Percentiles rank a stretch among this genome's conserved stretches.
These are phyloP conservation scores for Papilio polytes DNA, from an alignment of 1,140 invertebrate species.

Conservation along the genomic window DNA sequence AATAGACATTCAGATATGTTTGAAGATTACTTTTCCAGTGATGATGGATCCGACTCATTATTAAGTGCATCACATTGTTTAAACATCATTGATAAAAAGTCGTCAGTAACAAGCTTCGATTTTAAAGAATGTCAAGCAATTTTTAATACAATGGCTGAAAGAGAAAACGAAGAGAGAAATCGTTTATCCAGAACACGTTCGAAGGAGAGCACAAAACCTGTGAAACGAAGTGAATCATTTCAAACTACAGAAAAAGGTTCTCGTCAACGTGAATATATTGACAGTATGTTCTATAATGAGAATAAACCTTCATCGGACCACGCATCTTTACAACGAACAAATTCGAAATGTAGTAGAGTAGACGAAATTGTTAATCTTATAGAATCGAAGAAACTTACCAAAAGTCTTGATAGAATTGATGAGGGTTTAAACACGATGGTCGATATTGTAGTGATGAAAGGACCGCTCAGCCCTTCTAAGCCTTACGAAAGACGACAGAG, in stretches of 20 bases:
- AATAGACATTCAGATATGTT: conserved; percentile 86
- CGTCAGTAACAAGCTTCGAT: conserved; percentile 66
- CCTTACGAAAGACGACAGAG: conserved; percentile 77
- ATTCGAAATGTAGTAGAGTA: conserved; percentile 76
- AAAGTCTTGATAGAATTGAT: conserved; percentile 91
- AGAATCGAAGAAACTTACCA: conserved; percentile 86
- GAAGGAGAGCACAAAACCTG: conserved; percentile 65
- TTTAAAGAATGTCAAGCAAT: conserved; percentile 82
- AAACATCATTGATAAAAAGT: conserved; percentile 69
- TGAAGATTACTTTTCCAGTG: conserved; percentile 86
- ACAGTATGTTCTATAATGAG: conserved; percentile 76
- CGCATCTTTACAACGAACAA: conserved; percentile 78
- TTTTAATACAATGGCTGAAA: conserved; percentile 83
- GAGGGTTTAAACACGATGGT: conserved; percentile 90
- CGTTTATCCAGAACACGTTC: conserved; percentile 70
- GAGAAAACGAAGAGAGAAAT: conserved; percentile 75
- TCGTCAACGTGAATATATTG: conserved; percentile 78
- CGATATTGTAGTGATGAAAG: conserved; percentile 86
- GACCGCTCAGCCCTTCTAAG: conserved; percentile 77
- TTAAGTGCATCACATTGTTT: conserved; percentile 87
- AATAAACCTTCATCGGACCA: conserved; percentile 51
- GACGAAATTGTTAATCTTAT: conserved; percentile 83
- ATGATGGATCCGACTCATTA: conserved; percentile 88
- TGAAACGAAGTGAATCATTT: conserved; percentile 83
- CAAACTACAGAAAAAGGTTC: conserved; percentile 79